Base-by-base conservation (phyloP, 2,113 vertebrate species). In the Chinchilla lanigera region DNA sequence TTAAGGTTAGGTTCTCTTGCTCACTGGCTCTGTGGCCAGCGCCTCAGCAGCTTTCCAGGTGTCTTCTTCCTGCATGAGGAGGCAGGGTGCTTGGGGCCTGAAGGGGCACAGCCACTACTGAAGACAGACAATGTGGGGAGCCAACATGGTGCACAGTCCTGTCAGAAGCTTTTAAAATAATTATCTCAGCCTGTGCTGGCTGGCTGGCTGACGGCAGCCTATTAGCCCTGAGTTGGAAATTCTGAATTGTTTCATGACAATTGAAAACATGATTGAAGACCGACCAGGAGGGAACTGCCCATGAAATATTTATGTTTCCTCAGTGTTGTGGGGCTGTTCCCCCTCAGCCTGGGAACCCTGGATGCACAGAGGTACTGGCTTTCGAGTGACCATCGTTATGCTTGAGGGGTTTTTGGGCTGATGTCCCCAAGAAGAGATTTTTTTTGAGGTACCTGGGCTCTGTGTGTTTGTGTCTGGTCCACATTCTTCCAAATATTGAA, bases 91-190 rank as follows among this genome's bases (percentile, higher is more conserved):
- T 63, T 9, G 30, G 88, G 88, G 95, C 67, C 71, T 11, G 19
- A 89, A 83, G 81, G 41, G 88, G 84, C 58, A 78, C 13, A 81
- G 56, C 85, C 71, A 30, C 58, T 24, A 5, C 63, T 1, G 10
- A 80, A 97, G 83, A 86, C 90, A 85, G 86, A 80, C 67, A 73
- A 67, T 95, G 63, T 60, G 88, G 89, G 96, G 95, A 81, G 50
- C 65, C 65, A 26, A 88, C 1, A 2, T 8, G 14, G 86, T 20
- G 90, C 97, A 60, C 71, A 93, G 41, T 52, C 28, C 77, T 61
- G 86, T 83, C 1, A 3, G 95, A 91, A 97, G 98, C 96, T 98
- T 98, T 98, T 97, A 97, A 98, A 97, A 95, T 98, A 98, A 98
- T 98, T 98, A 98, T 50, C 95, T 71, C 91, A 67, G 86, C 94